These are phyloP conservation scores for Thysanoteuthis rhombus DNA, from an alignment of 2,888 invertebrate genomes.

Conservation along the genomic window DNA sequence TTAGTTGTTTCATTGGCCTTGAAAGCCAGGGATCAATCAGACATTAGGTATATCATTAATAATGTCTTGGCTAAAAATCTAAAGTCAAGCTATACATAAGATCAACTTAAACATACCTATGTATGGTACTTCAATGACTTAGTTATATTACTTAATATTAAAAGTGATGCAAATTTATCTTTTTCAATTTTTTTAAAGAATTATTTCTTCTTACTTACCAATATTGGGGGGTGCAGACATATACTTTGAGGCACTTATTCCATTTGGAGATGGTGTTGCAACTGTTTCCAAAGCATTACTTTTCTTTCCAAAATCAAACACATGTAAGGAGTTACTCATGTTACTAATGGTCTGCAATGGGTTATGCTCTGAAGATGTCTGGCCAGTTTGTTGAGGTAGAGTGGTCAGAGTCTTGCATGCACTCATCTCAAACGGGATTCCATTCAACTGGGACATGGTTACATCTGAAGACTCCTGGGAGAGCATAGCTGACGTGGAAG, in stretches of 20 bases:
- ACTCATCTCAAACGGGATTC: background rate
- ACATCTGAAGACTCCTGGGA: background rate
- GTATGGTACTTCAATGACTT: too few relatives aligned
- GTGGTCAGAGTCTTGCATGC: background rate
- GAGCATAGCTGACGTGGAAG: conserved; percentile 35
- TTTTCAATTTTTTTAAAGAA: too few relatives aligned
- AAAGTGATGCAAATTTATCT: too few relatives aligned
- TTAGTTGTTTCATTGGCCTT: too few relatives aligned
- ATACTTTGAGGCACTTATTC: conserved; percentile 38
- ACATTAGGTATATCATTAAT: too few relatives aligned
- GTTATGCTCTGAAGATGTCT: conserved; percentile 15
- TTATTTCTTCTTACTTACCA: conserved; percentile 39
- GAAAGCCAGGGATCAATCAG: too few relatives aligned
- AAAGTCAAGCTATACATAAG: too few relatives aligned
- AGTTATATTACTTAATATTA: too few relatives aligned
- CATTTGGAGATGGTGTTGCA: conserved; percentile 33
- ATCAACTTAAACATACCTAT: too few relatives aligned
- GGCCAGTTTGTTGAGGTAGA: background rate
- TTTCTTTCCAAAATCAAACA: background rate
- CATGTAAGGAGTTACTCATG: background rate
- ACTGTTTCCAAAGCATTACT: background rate
- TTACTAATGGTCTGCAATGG: background rate
- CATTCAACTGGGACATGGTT: background rate
- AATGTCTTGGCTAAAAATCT: too few relatives aligned
- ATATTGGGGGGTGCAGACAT: conserved; percentile 49